Base-by-base conservation (phyloP, 2,113 vertebrate species). In the Sebastes fasciatus region DNA sequence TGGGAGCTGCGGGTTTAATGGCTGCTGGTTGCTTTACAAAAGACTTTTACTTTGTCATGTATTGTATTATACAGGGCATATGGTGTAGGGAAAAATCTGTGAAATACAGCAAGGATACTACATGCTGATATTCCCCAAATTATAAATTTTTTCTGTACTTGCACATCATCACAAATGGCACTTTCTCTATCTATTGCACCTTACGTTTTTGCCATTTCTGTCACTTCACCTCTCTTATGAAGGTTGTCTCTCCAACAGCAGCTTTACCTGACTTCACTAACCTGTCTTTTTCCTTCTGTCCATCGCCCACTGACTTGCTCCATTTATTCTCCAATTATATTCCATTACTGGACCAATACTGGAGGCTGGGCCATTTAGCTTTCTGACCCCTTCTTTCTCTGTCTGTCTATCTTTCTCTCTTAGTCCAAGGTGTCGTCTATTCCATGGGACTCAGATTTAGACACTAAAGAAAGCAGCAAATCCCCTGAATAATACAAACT, bases 251-350 rank as follows among this genome's bases (percentile, higher is more conserved):
- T 77, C 68, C 14, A 8, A 26, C 45, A 60, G 51, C 43, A 60
- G 34, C 48, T 58, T 46, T 34, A 69, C 42, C 34, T 51, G 34
- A 49, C 58, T 65, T 45, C 19, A 17, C 42, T 70, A 65, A 72
- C 52, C 60, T 54, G 49, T 80, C 55, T 23, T 5, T 42, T 43
- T 46, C 58, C 5, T 54, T 26, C 51, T 34, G 23, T 60, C 49
- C 46, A 62, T 77, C 62, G 72, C 34, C 51, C 14, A 63, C 61
- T 66, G 83, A 71, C 65, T 78, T 61, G 86, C 51, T 78, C 80
- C 83, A 83, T 84, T 90, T 86, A 83, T 80, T 86, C 71, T 61
- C 51, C 78, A 83, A 82, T 84, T 86, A 88, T 84, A 63, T 86
- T 46, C 88, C 55, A 81, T 88, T 86, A 86, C 66, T 66, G 23